Base-by-base conservation (phyloP, 1,140 invertebrate species). In the Drosophila virilis region DNA sequence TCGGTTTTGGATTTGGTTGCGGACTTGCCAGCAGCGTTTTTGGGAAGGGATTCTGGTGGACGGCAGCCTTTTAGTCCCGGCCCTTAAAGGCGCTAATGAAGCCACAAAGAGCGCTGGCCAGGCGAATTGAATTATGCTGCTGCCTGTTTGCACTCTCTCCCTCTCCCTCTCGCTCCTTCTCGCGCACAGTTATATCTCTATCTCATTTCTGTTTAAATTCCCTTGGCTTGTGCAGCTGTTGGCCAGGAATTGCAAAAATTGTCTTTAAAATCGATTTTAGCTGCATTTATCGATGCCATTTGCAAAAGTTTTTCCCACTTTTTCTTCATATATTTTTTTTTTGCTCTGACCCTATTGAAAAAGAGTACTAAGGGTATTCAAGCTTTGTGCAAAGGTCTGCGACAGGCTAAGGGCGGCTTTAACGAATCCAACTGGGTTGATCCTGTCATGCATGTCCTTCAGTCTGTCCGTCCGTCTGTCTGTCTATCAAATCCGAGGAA, bases 11-110 rank as follows among this genome's bases (percentile, higher is more conserved):
- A 13, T 45, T n/a, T 57, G 40, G 52, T 46, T 28, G 22, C 22
- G 22, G 22, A 28, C 3, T 28, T 28, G 22, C 22, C 22, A 4
- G 22, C 22, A 28, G 22, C 22, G 4, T 4, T 0, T 28, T 5
- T 28, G 22, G 22, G 4, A 0, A 0, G 22, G 22, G 0, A 28
- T 28, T 28, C 22, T 28, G 22, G 22, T 28, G 22, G 22, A 28
- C 22, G 22, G 22, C 22, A 28, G 22, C 22, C 22, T 28, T 28
- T 28, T 28, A 28, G 22, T 28, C 4, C 4, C 9, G 7, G 22
- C 9, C 33, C 50, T 15, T 58, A 46, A 40, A 57, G 74, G 67
- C 82, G 75, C 83, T 86, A 86, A 86, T 86, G 82, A 86, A 86
- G 83, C 82, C 82, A 61, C 75, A 78, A 78, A 82, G 65, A 78